Conservation (phyloP, 2,797 vertebrate genomes). For the Phalloptychus januarius region DNA sequence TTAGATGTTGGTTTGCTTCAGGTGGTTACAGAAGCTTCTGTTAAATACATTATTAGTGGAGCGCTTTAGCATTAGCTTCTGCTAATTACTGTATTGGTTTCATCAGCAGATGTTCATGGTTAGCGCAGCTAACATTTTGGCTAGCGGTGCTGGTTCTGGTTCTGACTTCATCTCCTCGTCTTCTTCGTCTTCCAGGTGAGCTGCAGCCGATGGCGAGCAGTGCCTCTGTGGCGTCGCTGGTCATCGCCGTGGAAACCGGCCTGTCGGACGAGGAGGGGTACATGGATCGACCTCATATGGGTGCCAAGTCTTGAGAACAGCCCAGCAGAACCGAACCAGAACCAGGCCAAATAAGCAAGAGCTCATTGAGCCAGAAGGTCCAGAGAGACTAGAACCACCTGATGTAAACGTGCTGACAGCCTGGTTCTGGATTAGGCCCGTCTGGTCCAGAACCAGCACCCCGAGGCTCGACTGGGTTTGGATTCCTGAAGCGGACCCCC, state of each 20-base stretch:
- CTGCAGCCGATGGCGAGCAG: slow-evolving; percentile 89
- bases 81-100: too few relatives aligned
- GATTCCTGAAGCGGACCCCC: neutral
- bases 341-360: slow-evolving; percentile 2
- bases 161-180: neutral
- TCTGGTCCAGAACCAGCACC: slow-evolving; percentile 24
- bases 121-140: neutral
- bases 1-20: accelerated
- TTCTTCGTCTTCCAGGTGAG: slow-evolving; percentile 81
- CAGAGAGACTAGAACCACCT: neutral
- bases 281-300: slow-evolving; percentile 85
- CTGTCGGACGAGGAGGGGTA: slow-evolving; percentile 91
- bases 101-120: neutral
- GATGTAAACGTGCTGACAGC: slow-evolving; percentile 10
- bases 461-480: neutral
- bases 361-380: neutral
- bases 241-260: slow-evolving; percentile 90
- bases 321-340: slow-evolving; percentile 16
- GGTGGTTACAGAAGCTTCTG: too few relatives aligned
- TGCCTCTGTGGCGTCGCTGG: slow-evolving; percentile 89
- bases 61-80: too few relatives aligned
- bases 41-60: too few relatives aligned
- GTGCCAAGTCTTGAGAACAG: slow-evolving; percentile 87
- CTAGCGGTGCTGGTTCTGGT: neutral
- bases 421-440: slow-evolving; percentile 39